phyloP scores from a whole-genome alignment of 2,888 invertebrate species.

The Hoplodrina ambigua region DNA sequence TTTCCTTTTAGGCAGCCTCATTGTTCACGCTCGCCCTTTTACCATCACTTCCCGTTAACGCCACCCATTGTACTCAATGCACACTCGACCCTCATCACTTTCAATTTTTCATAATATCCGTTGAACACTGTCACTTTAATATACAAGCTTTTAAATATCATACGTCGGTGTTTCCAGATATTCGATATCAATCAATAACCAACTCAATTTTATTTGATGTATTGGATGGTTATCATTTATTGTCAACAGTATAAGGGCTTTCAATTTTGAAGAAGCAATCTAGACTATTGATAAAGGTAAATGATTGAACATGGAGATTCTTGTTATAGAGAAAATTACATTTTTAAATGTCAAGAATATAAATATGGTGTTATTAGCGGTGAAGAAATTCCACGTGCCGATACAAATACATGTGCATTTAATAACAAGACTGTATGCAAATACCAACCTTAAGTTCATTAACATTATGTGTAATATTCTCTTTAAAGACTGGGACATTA shows the following conservation, averaged over 20 bases:
- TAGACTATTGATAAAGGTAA: neutral
- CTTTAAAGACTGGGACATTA: neutral
- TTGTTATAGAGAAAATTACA: neutral
- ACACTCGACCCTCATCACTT: constrained; percentile 68
- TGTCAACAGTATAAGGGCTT: neutral
- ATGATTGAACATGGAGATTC: neutral
- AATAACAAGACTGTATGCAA: constrained; percentile 1
- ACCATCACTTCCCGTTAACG: constrained; percentile 47
- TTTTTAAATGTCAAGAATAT: neutral
- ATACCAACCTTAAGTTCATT: neutral
- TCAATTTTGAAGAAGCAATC: neutral
- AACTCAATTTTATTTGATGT: neutral
- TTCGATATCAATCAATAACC: constrained; percentile 18
- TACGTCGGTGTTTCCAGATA: constrained; percentile 7
- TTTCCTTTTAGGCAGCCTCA: constrained; percentile 46
- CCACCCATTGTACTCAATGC: constrained; percentile 47
- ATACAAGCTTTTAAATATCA: constrained; percentile 23
- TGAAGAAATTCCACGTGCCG: constrained; percentile 5
- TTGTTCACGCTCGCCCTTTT: constrained; percentile 40
- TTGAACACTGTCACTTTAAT: constrained; percentile 32
- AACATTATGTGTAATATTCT: neutral
- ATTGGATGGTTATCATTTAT: neutral
- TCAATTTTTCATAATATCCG: constrained; percentile 64
- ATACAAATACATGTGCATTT: constrained; percentile 5
- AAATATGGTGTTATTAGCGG: neutral